Percentiles rank a stretch among this genome's conserved stretches.
Evolutionary conservation across 2,113 vertebrate species (phyloP).

Genomic region (Calidris pygmaea): DNA sequence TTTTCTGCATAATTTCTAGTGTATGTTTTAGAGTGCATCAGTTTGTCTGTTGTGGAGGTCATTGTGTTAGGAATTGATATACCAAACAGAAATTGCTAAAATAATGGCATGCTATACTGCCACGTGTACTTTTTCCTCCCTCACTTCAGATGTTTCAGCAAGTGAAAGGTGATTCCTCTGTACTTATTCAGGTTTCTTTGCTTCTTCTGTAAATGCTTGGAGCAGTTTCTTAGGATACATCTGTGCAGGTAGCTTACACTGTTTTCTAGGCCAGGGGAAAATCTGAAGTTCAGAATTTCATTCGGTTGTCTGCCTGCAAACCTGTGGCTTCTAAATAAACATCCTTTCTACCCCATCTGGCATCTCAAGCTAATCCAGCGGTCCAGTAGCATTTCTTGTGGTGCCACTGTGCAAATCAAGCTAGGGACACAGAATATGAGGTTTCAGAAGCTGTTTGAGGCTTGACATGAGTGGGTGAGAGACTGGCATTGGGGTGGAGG

Average conservation of each 20-base stretch:
- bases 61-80: background rate
- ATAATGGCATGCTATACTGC: background rate
- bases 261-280: background rate
- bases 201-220: background rate
- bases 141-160: background rate
- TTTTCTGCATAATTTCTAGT: background rate
- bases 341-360: background rate
- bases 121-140: background rate
- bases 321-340: background rate
- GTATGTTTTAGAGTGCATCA: background rate
- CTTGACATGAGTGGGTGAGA: background rate
- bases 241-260: background rate
- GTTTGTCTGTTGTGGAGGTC: background rate
- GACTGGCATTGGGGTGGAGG: background rate
- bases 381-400: background rate
- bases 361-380: background rate
- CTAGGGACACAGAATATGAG: background rate
- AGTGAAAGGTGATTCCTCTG: background rate
- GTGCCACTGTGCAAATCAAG: background rate
- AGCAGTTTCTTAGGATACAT: background rate
- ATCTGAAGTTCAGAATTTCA: background rate
- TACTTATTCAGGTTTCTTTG: background rate
- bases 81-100: background rate
- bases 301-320: background rate
- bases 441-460: background rate